Conservation (phyloP, 2,797 vertebrate species). For the Phylloscopus collybita region DNA sequence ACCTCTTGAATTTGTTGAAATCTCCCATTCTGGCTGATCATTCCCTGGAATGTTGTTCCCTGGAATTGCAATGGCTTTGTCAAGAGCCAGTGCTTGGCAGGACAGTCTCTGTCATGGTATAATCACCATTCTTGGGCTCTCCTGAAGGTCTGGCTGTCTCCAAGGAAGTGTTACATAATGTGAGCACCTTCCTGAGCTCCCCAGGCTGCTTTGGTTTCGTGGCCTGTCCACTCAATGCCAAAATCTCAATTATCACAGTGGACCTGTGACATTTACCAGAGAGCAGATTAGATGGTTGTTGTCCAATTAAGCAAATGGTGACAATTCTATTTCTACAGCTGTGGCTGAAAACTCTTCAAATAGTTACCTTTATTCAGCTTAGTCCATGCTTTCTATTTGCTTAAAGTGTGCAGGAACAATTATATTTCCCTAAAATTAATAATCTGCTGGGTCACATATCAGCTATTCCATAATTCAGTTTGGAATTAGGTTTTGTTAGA, state of each 20-base stretch:
- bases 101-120: fast-evolving
- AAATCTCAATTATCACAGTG: background rate
- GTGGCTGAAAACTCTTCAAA: background rate
- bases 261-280: background rate
- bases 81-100: background rate
- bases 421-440: background rate
- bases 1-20: background rate
- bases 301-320: background rate
- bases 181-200: no score
- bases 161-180: fast-evolving
- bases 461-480: background rate
- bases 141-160: background rate
- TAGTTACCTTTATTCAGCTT: background rate
- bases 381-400: background rate
- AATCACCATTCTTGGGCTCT: background rate
- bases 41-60: background rate
- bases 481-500: background rate
- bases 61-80: background rate
- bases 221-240: background rate
- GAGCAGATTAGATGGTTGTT: background rate
- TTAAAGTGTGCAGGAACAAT: background rate
- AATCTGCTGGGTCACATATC: background rate
- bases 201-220: background rate
- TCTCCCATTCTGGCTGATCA: background rate
- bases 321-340: background rate